A percentile compares a stretch with the other conserved stretches of the same genome.
Conservation (phyloP, 2,797 vertebrate genomes). For the Vipera latastei region DNA sequence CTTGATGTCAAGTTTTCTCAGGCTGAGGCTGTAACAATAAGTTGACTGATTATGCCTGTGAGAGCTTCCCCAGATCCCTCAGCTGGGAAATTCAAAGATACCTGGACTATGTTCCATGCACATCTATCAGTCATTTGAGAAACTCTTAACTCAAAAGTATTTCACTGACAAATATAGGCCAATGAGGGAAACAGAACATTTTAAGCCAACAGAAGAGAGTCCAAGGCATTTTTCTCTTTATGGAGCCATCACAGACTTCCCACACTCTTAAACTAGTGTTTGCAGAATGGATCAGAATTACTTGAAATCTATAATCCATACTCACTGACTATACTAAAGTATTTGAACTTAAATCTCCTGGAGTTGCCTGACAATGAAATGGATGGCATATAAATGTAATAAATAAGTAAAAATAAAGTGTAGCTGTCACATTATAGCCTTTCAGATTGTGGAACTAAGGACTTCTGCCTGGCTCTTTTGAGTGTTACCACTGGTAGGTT, state of each 20-base stretch:
- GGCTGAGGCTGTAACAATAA: not conserved
- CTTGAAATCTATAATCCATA: not conserved
- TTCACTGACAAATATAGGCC: not conserved
- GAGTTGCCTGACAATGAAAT: not conserved
- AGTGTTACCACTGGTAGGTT: not conserved
- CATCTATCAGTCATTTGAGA: not conserved
- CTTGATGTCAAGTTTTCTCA: not conserved
- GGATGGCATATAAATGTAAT: not conserved
- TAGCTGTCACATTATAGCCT: not conserved
- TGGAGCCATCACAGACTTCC: not conserved
- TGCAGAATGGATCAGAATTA: no score
- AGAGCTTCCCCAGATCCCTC: not conserved
- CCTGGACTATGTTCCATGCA: slow-evolving; percentile 24
- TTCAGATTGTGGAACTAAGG: not conserved
- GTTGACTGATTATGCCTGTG: slow-evolving; percentile 11
- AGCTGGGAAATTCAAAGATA: not conserved
- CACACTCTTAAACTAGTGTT: not conserved
- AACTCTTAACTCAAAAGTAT: not conserved
- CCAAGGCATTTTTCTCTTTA: not conserved
- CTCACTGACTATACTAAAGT: not conserved
- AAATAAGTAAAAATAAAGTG: not conserved
- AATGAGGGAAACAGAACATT: not conserved
- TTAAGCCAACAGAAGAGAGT: not conserved
- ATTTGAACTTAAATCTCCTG: not conserved
- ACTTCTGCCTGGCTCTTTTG: not conserved